phyloP scores from a whole-genome alignment of 2,888 invertebrate species.

The Aphodius granarius region DNA sequence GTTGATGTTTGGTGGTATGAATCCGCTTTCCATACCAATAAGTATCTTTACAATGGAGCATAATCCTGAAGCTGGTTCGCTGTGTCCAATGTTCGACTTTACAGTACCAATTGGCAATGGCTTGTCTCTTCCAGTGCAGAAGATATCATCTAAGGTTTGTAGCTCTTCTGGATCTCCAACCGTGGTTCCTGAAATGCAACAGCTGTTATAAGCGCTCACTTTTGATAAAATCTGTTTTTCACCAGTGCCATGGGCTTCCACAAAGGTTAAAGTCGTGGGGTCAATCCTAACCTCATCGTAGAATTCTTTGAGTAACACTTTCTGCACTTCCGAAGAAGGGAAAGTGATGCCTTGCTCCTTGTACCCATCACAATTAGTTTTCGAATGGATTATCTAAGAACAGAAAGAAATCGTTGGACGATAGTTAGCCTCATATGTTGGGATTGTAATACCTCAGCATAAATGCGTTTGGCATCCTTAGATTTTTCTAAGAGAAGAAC shows the following conservation, averaged over 20 bases:
- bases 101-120: slow-evolving; percentile 86
- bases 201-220: neutral
- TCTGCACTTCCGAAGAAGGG: slow-evolving; percentile 59
- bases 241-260: slow-evolving; percentile 70
- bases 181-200: slow-evolving; percentile 59
- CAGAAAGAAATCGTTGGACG: neutral
- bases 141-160: slow-evolving; percentile 76
- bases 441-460: slow-evolving; percentile 50
- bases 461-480: slow-evolving; percentile 55
- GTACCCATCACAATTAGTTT: slow-evolving; percentile 50
- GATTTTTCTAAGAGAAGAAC: slow-evolving; percentile 73
- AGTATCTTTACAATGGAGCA: slow-evolving; percentile 79
- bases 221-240: neutral
- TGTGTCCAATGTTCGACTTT: slow-evolving; percentile 93
- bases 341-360: slow-evolving; percentile 51
- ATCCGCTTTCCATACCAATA: slow-evolving; percentile 73
- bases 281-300: slow-evolving; percentile 71
- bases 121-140: slow-evolving; percentile 73
- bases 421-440: neutral
- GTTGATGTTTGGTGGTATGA: slow-evolving; percentile 86
- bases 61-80: slow-evolving; percentile 83
- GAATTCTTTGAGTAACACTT: slow-evolving; percentile 63
- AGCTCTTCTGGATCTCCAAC: slow-evolving; percentile 94
- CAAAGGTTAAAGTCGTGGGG: slow-evolving; percentile 70
- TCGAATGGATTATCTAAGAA: slow-evolving; percentile 41